A percentile compares a stretch with the other conserved stretches of the same genome.
Evolutionary conservation across 2,113 vertebrate species (phyloP).

Genomic region (Oceanodroma tethys): DNA sequence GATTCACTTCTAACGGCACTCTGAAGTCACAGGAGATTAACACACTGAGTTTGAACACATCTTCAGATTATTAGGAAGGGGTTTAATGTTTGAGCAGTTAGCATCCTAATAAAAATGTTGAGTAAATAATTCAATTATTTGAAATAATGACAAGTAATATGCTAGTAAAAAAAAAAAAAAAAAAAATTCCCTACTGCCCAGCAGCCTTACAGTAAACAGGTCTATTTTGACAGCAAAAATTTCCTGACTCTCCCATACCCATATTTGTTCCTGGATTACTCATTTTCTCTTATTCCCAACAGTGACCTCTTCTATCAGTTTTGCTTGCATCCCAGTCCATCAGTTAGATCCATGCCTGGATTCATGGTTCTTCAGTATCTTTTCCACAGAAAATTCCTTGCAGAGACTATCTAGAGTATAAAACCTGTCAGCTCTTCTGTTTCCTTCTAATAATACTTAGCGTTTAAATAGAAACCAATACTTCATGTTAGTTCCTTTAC

Average conservation of each 20-base stretch:
- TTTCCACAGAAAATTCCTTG: neutral
- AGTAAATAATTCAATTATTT: neutral
- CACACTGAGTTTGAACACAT: neutral
- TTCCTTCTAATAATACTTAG: constrained; percentile 12
- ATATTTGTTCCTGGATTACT: neutral
- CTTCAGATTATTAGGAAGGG: neutral
- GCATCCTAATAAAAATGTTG: neutral
- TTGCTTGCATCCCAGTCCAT: neutral
- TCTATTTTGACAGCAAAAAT: constrained; percentile 2
- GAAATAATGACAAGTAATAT: neutral
- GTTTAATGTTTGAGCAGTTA: constrained; percentile 10
- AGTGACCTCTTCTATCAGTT: neutral
- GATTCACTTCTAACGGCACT: constrained; percentile 1
- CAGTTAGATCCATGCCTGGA: neutral
- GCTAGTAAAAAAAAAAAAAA: neutral
- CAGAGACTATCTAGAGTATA: neutral
- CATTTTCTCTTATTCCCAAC: neutral
- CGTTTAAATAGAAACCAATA: constrained; percentile 19
- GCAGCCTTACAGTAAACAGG: constrained; percentile 38
- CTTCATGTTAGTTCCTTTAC: neutral
- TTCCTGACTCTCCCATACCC: neutral
- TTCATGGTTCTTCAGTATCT: neutral
- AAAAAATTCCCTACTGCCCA: neutral
- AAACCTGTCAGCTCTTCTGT: constrained; percentile 13
- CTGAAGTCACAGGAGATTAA: constrained; percentile 35